Conservation (phyloP, 35 echinoderm and acorn worm species). For the Amphiura filiformis region DNA sequence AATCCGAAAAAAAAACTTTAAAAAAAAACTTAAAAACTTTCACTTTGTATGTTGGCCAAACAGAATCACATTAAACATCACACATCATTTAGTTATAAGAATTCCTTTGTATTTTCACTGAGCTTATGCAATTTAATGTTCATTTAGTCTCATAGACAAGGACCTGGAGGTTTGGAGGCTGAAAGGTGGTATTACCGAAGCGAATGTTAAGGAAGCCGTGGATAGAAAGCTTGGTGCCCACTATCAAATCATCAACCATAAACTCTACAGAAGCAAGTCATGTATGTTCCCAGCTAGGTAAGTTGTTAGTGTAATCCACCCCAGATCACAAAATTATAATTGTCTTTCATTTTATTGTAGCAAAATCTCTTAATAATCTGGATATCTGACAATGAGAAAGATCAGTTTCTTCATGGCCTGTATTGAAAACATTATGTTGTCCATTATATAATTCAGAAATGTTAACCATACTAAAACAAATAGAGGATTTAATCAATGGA, state of each 20-base stretch:
- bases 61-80: too few relatives aligned
- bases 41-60: too few relatives aligned
- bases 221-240: slow-evolving; percentile 51
- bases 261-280: slow-evolving; percentile 71
- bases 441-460: too few relatives aligned
- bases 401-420: too few relatives aligned
- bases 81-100: too few relatives aligned
- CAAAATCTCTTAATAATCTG: neutral
- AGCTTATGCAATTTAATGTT: too few relatives aligned
- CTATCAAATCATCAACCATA: slow-evolving; percentile 98
- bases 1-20: too few relatives aligned
- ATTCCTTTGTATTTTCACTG: too few relatives aligned
- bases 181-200: slow-evolving; percentile 77
- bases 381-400: neutral
- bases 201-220: slow-evolving; percentile 43
- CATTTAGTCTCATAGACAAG: slow-evolving; percentile 58
- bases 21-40: too few relatives aligned
- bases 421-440: too few relatives aligned
- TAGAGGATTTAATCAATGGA: too few relatives aligned
- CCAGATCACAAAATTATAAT: neutral
- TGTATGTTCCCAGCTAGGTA: slow-evolving; percentile 99
- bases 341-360: neutral
- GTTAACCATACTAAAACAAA: too few relatives aligned
- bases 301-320: neutral
- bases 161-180: slow-evolving; percentile 80